These are phyloP conservation scores for Siphlonurus alternatus DNA, from an alignment of 2,888 invertebrate genomes.

Conservation along the genomic window DNA sequence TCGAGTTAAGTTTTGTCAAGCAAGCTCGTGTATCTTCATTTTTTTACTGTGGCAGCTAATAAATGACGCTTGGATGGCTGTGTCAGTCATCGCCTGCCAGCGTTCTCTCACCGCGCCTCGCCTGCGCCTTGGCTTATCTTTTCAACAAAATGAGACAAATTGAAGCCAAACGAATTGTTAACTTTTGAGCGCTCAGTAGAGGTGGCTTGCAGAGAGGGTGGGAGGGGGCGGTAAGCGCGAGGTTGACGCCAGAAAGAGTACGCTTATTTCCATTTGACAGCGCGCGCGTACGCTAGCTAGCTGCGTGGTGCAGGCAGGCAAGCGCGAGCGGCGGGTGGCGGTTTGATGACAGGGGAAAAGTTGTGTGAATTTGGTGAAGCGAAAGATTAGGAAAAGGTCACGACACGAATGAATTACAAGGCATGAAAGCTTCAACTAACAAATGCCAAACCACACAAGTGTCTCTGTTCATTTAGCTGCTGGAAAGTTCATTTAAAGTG, in stretches of 20 bases:
- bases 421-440: neutral
- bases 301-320: neutral
- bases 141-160: neutral
- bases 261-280: neutral
- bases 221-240: neutral
- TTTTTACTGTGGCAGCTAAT: neutral
- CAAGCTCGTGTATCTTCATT: neutral
- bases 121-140: neutral
- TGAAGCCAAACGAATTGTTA: neutral
- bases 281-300: neutral
- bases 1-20: neutral
- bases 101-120: neutral
- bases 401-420: neutral
- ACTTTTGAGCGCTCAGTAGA: neutral
- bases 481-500: neutral
- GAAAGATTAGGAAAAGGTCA: neutral
- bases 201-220: neutral
- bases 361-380: neutral
- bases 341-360: neutral
- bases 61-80: neutral
- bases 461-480: neutral
- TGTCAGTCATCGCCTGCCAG: neutral
- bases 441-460: neutral
- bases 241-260: neutral
- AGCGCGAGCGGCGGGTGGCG: neutral